phyloP scores from a whole-genome alignment of 2,113 vertebrate genomes.

The Gasterosteus nipponicus region DNA sequence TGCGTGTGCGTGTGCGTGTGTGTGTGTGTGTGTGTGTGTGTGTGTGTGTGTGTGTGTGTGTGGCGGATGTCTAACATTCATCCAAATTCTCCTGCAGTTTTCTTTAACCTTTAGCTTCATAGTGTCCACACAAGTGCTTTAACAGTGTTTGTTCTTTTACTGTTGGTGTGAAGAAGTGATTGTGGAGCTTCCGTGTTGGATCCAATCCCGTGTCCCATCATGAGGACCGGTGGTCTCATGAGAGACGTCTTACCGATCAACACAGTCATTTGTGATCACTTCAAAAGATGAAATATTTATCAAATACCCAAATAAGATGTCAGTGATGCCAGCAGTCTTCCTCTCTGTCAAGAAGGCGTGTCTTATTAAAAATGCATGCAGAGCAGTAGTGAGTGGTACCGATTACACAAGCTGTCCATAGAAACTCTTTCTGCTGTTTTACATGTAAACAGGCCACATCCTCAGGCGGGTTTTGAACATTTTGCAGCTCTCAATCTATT shows the following conservation, averaged over 20 bases:
- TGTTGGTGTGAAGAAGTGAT: constrained; percentile 30
- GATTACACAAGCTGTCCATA: constrained; percentile 60
- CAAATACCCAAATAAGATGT: constrained; percentile 50
- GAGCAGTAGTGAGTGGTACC: constrained; percentile 58
- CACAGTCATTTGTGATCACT: constrained; percentile 55
- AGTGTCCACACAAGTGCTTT: constrained; percentile 53
- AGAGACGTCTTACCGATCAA: constrained; percentile 38
- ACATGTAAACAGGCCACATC: constrained; percentile 38
- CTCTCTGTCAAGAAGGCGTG: constrained; percentile 55
- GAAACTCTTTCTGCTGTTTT: constrained; percentile 47
- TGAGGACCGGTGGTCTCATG: constrained; percentile 27
- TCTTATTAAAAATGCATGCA: constrained; percentile 70
- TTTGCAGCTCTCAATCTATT: constrained; percentile 6
- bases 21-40: neutral
- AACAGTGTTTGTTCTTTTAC: constrained; percentile 43
- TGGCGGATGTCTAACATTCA: constrained; percentile 44
- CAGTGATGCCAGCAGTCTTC: constrained; percentile 41
- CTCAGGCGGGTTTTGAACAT: constrained; percentile 41
- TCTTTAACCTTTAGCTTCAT: constrained; percentile 63
- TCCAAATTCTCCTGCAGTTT: constrained; percentile 70
- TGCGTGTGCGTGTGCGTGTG: constrained; percentile 17
- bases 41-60: constrained; percentile 19
- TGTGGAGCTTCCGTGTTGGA: constrained; percentile 17
- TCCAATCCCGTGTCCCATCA: constrained; percentile 32
- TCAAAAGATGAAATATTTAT: constrained; percentile 37